A percentile compares a stretch with the other conserved stretches of the same genome.
phyloP scores from a whole-genome alignment of 2,113 vertebrate genomes.

The Vulpes vulpes region DNA sequence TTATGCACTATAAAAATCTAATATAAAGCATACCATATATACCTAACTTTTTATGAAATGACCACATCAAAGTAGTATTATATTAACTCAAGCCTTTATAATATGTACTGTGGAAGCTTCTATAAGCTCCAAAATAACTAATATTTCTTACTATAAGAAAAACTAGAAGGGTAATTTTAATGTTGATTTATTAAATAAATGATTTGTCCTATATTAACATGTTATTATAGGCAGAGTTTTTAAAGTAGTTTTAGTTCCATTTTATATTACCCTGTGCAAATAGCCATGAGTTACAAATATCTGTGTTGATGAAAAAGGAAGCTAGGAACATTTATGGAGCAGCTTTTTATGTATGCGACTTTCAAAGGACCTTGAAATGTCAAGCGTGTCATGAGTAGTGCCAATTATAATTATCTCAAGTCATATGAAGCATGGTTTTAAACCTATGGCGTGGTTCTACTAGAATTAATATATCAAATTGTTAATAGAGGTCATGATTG shows the following conservation, averaged over 20 bases:
- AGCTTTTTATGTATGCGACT: not conserved
- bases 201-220: not conserved
- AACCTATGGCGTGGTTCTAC: not conserved
- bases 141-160: not conserved
- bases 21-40: not conserved
- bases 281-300: not conserved
- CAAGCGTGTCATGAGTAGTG: not conserved
- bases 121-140: constrained; percentile 21
- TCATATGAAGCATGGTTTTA: not conserved
- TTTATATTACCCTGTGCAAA: not conserved
- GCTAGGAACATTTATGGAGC: not conserved
- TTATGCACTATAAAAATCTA: not conserved
- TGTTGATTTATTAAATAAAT: not conserved
- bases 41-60: constrained; percentile 32
- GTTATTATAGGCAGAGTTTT: not conserved
- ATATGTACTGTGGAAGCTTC: not conserved
- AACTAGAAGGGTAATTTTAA: not conserved
- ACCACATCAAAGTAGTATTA: not conserved
- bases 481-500: not conserved
- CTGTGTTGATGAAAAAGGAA: not conserved
- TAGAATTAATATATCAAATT: not conserved
- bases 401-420: not conserved
- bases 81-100: not conserved
- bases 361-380: not conserved
- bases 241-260: not conserved